Base-by-base conservation (phyloP, 2,888 invertebrate genomes). In the Agrochola lota region DNA sequence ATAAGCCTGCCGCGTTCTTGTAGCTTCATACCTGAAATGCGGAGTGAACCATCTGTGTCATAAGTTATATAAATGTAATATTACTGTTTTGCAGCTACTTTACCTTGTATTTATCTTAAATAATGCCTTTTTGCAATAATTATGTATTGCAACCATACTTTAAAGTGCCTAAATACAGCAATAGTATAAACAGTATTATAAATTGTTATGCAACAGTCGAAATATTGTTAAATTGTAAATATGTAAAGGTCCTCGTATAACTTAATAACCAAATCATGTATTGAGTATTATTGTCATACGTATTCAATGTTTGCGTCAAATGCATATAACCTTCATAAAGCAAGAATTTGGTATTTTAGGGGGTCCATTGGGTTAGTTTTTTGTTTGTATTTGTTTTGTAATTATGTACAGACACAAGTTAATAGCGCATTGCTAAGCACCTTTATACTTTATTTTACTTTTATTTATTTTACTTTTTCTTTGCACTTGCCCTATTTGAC, bases 151-250 rank as follows among this genome's bases (percentile, higher is more conserved):
- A 87, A 74, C 67, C 68, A 85, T 83, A 77, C 46, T 75, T 74
- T 66, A 49, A 89, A 89, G 89, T 88, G 89, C 90, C 89, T 89
- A 81, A 80, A 74, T 78, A 74, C 83, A 82, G 81, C 86, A 86
- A 89, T 88, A 87, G 80, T 83, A 17, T 85, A 76, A 78, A 86
- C 76, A 82, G 85, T 88, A 87, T 87, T 86, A 86, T 76, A 81
- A 80, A 85, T 85, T 84, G 80, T 84, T 87, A 78, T 85, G 73
- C 84, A 74, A 76, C 77, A 71, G 46, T 82, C n/a, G 30, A 67
- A 71, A 78, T 86, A 71, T 78, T 80, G 60, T 78, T 78, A 66
- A 80, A 81, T 79, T 84, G 82, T 87, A 76, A 81, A 84, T 86
- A 79, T 84, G 74, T 81, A 80, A 84, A 80, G 66, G 35, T 78